Evolutionary conservation across 2,113 vertebrate genomes (phyloP), one percentile per base, ranked within the genome.

Genomic region (Tenrec ecaudatus): DNA sequence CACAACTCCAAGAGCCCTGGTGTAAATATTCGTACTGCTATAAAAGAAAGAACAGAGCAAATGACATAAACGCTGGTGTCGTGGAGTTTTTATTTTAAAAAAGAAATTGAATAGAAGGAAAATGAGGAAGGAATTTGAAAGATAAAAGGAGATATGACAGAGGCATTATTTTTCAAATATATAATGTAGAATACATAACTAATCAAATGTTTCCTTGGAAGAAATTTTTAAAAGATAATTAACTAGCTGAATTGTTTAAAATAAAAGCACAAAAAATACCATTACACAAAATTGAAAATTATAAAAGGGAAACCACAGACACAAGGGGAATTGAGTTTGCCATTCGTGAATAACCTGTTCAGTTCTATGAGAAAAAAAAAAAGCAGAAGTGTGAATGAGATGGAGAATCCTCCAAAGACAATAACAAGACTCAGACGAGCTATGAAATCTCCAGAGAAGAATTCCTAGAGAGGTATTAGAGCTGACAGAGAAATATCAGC

Each of bases 21-120:
- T 57, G 9, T 89, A 62, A 83, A 80, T 53, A 81, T n/a, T 82
- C 75, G 15, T n/a, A 58, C 6, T 83, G 60, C 5, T 85, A 60
- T 31, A 88, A 93, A 88, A 53, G 60, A 71, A 93, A 60, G 4
- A 76, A 40, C 31, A 91, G 91, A 93, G 64, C 33, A 69, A 78
- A 78, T 19, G 25, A 84, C 90, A 62, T 69, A 88, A 82, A 62
- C 33, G 78, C 33, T 33, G 58, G 53, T 29, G 29, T 73, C 25
- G 36, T 16, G 36, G 53, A 47, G 4, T 53, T 87, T 68, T 64
- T 82, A 27, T 38, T 20, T n/a, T 33, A 71, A 71, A 36, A 73
- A 62, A 75, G 71, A 80, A 76, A 66, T 47, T 80, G 77, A 77
- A 47, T 27, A 3, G 22, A 66, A 58, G 23, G 86, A 71, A 79